Evolutionary conservation across 2,888 invertebrate species (phyloP).

Genomic region (Hermodice carunculata): DNA sequence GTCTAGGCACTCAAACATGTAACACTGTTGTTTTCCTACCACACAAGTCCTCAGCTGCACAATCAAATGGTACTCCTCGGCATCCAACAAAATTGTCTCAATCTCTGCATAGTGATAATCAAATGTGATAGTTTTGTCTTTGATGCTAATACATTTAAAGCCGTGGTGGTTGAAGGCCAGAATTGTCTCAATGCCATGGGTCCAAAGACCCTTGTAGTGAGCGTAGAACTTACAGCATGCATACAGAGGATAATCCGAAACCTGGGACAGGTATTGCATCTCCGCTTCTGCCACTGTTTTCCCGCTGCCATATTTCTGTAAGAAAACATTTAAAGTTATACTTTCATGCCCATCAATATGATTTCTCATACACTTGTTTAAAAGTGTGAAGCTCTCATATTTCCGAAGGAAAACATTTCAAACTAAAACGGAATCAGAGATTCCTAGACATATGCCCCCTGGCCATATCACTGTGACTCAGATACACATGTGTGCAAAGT

Average conservation of each 20-base stretch:
- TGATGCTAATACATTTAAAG: constrained; percentile 89
- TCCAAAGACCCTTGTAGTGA: constrained; percentile 94
- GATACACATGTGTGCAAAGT: too few relatives aligned
- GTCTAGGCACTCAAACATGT: constrained; percentile 91
- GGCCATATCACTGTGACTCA: too few relatives aligned
- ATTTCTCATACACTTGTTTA: too few relatives aligned
- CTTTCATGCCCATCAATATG: too few relatives aligned
- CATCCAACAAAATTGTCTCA: constrained; percentile 90
- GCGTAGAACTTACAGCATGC: constrained; percentile 90
- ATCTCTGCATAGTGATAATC: constrained; percentile 93
- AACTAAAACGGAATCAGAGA: too few relatives aligned
- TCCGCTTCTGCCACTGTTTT: constrained; percentile 23
- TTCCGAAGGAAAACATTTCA: too few relatives aligned
- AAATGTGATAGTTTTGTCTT: constrained; percentile 91
- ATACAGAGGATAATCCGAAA: constrained; percentile 95
- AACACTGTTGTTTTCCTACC: constrained; percentile 67
- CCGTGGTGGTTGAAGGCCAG: constrained; percentile 93
- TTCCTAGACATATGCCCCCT: too few relatives aligned
- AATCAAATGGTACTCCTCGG: constrained; percentile 92
- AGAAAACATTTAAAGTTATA: too few relatives aligned
- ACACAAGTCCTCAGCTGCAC: constrained; percentile 83
- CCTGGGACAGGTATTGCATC: constrained; percentile 86
- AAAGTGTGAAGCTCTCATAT: too few relatives aligned
- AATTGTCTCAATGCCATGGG: constrained; percentile 80
- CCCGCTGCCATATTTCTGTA: constrained; percentile 23